phyloP scores from a whole-genome alignment of 2,113 vertebrate species.

The Oreochromis niloticus region DNA sequence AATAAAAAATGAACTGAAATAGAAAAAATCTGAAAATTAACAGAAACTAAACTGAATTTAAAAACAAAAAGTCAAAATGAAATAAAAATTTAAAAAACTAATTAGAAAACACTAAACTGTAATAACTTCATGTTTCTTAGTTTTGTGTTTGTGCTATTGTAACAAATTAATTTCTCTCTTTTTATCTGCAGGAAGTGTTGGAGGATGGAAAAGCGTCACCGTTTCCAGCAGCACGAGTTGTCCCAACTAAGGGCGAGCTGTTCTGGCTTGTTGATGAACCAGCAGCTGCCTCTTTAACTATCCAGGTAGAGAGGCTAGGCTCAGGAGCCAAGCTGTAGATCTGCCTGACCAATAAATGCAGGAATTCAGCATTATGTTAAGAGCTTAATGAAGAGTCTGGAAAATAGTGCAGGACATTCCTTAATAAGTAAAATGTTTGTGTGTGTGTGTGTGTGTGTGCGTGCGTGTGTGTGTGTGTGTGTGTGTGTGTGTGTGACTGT shows the following conservation, averaged over 20 bases:
- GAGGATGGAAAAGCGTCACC: slow-evolving; percentile 73
- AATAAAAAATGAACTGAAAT: background rate
- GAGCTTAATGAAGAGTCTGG: background rate
- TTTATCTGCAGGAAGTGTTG: slow-evolving; percentile 75
- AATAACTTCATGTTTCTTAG: background rate
- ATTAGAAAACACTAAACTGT: background rate
- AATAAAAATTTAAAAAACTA: fast-evolving
- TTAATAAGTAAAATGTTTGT: background rate
- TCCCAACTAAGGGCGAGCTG: slow-evolving; percentile 76
- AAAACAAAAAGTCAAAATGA: background rate
- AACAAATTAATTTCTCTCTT: background rate
- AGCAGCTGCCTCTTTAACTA: slow-evolving; percentile 75
- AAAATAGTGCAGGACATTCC: slow-evolving; percentile 1
- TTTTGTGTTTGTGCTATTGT: background rate
- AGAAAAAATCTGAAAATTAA: background rate
- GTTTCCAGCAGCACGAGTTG: slow-evolving; percentile 80
- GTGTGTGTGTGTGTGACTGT: background rate
- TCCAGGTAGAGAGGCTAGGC: slow-evolving; percentile 78
- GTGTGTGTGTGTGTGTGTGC: background rate
- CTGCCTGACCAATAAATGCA: background rate
- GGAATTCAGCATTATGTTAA: background rate
- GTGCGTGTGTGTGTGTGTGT: background rate
- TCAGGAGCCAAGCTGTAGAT: slow-evolving; percentile 65
- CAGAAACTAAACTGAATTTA: background rate
- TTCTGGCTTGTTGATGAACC: slow-evolving; percentile 87